Evolutionary conservation across 2,888 invertebrate species (phyloP), one percentile per base, ranked within the genome.

Genomic region (Exocentrus adspersus): DNA sequence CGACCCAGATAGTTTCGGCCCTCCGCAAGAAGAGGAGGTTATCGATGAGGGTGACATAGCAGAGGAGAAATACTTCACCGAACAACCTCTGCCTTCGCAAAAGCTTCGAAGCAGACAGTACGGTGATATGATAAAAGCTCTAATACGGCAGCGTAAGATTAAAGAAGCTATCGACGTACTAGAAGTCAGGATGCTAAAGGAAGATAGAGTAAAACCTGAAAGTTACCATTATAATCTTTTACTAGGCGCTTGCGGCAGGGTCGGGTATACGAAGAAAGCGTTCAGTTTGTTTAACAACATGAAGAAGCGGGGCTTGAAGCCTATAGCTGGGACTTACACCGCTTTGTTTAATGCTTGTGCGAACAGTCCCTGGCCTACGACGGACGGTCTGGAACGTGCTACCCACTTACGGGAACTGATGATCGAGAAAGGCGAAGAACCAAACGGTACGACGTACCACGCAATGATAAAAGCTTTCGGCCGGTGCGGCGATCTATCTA

Each of bases 381-480:
- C 70, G 5, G 88, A 91, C 80, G 94, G 92, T 0, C 80, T 95
- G 37, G 84, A 86, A 54, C 85, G 88, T 78, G 91, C 95, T 0
- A 85, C 82, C 17, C 82, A 87, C 65, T 83, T 97, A 52, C 84
- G 90, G 57, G 82, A 88, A 62, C 82, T 88, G 2, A 90, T 96
- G 87, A 80, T 86, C 50, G 89, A 91, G 72, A 91, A 90, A 74
- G 86, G 87, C 5, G 83, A 89, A 68, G 85, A 87, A 68, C 89
- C 92, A 2, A 94, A 94, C 78, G 80, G 88, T 1, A 88, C 89
- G 5, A 93, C 92, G 77, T 96, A 93, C 77, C 91, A 95, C 85
- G 89, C 92, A 2, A 92, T 97, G 91, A 93, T 97, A 28, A 96
- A 95, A 85, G 94, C 95, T 1, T 97, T 93, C 84, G 95, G 94